Base-by-base conservation (phyloP, 2,113 vertebrate species). In the Lamprologus speciosus region DNA sequence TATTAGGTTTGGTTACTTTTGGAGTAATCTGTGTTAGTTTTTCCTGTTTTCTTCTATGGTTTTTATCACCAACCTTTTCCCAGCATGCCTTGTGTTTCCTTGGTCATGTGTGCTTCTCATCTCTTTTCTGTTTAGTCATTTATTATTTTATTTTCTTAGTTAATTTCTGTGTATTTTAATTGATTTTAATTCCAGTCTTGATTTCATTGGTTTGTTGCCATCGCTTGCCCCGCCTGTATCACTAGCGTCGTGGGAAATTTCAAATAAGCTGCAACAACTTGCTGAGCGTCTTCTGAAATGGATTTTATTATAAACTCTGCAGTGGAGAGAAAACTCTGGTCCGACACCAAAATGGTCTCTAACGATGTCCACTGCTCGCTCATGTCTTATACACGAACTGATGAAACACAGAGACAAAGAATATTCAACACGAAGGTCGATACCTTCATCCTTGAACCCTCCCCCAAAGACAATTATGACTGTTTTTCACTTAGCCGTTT, bases 391-490 rank as follows among this genome's bases (percentile, higher is more conserved):
- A 65, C 2, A 65, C 4, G 0, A 65, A 65, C 60, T 65, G 17
- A 35, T 8, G 60, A 65, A 65, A 8, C 60, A 65, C 60, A 37
- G 60, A 37, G 19, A 65, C 19, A 3, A 65, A 65, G 10, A 65
- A 37, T 33, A 65, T 37, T 65, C 19, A 6, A n/a, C 10, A 65
- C 0, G 6, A 37, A 65, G 3, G 7, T 65, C 60, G n/a, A 21
- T 37, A 65, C 10, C 60, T 1, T 65, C 19, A 2, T 65, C 60
- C 1, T 65, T 65, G 60, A 37, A 37, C 31, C 31, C 31, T 65
- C 0, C 31, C 28, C 1, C 60, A 0, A 37, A 65, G 19, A 37
- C 17, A 65, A 37, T 2, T 2, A 8, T 0, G 17, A 12, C 4
- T 35, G 31, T 65, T 65, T 65, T 65, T 65, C 60, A 37, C 60